phyloP scores from a whole-genome alignment of 2,797 vertebrate species.

The Vireo griseus region DNA sequence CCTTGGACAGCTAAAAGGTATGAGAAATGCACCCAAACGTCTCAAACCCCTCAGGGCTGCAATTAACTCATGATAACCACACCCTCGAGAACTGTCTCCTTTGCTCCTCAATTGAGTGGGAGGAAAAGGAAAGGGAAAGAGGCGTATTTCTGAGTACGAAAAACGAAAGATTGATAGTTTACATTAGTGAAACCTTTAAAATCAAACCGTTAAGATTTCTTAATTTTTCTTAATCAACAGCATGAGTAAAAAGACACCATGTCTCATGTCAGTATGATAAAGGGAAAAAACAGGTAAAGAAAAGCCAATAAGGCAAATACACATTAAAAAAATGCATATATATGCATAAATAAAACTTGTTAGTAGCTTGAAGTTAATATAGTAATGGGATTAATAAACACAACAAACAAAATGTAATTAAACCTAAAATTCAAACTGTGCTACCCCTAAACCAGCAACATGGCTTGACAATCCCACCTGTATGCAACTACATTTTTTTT shows the following conservation, averaged over 20 bases:
- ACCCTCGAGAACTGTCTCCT: slow-evolving; percentile 1
- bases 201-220: neutral
- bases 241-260: neutral
- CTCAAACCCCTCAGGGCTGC: neutral
- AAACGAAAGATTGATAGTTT: neutral
- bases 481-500: accelerated
- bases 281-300: neutral
- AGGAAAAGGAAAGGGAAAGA: neutral
- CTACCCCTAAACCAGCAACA: neutral
- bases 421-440: neutral
- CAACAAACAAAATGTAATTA: neutral
- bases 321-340: neutral
- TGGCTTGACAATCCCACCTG: neutral
- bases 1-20: slow-evolving; percentile 34
- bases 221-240: neutral
- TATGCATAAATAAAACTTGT: neutral
- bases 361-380: neutral
- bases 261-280: neutral
- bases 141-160: neutral
- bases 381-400: neutral
- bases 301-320: neutral
- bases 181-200: neutral
- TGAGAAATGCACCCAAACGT: slow-evolving; percentile 28
- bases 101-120: neutral
- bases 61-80: slow-evolving; percentile 48